phyloP scores from a whole-genome alignment of 2,113 vertebrate species.

The Pomatostomus ruficeps region DNA sequence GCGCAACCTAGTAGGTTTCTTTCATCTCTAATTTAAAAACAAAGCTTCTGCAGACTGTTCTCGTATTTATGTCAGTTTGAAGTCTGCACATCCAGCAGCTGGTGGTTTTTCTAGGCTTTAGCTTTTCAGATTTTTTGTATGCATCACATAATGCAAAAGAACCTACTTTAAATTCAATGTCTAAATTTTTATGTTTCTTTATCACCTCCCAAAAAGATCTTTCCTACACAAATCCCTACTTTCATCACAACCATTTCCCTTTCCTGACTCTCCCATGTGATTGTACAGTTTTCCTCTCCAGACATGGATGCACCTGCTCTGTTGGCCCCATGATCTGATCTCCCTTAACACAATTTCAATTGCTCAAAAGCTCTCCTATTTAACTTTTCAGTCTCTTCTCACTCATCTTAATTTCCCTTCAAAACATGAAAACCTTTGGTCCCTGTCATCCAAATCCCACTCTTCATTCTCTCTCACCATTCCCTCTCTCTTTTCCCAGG shows the following conservation, averaged over 20 bases:
- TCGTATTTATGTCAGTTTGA: neutral
- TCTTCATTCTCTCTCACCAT: neutral
- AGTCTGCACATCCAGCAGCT: neutral
- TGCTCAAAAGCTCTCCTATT: neutral
- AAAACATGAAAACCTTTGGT: neutral
- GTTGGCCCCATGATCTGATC: neutral
- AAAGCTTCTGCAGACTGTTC: neutral
- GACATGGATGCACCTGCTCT: neutral
- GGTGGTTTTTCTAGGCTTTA: neutral
- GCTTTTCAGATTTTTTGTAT: neutral
- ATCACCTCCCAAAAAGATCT: neutral
- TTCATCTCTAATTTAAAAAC: neutral
- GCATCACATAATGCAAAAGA: neutral
- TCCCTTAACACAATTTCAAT: neutral
- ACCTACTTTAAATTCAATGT: neutral
- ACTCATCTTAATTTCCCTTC: neutral
- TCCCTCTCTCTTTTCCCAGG: neutral
- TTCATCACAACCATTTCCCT: neutral
- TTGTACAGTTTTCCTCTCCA: neutral
- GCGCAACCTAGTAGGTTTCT: neutral
- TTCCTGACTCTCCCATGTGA: neutral
- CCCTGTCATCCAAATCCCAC: neutral
- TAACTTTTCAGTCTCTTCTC: neutral
- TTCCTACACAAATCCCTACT: neutral
- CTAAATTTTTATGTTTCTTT: neutral